Evolutionary conservation across 2,113 vertebrate genomes (phyloP).

Genomic region (human (Homo sapiens)): DNA sequence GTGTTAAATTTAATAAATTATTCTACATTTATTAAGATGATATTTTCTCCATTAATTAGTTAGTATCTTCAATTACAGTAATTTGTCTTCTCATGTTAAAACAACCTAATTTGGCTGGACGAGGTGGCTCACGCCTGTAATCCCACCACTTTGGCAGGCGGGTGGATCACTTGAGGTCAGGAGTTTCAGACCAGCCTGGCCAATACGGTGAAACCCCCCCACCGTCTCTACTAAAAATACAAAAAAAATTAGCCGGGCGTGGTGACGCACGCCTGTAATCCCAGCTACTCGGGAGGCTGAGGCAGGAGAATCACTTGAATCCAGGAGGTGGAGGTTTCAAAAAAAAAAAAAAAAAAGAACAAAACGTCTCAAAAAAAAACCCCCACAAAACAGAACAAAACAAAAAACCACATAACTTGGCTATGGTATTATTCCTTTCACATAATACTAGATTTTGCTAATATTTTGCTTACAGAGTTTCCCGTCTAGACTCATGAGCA

Average conservation of each 20-base stretch:
- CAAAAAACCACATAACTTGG: background rate
- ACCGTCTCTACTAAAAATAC: too few species aligned
- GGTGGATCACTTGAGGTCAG: too few species aligned
- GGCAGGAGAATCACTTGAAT: too few species aligned
- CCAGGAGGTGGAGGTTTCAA: too few species aligned
- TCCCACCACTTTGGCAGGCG: too few species aligned
- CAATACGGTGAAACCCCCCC: too few species aligned
- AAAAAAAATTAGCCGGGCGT: too few species aligned
- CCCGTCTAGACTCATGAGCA: background rate
- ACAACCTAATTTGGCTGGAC: background rate
- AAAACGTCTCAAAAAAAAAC: too few species aligned
- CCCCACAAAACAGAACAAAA: background rate
- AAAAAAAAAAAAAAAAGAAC: background rate
- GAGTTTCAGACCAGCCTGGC: too few species aligned
- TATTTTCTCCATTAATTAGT: background rate
- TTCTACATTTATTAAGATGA: background rate
- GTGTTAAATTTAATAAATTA: background rate
- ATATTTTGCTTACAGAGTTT: background rate
- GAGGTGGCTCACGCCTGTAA: too few species aligned
- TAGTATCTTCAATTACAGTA: background rate
- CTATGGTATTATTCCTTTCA: background rate
- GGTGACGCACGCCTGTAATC: too few species aligned
- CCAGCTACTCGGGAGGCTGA: too few species aligned
- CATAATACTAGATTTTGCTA: background rate
- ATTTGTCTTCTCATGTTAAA: background rate